Conservation (phyloP, 2,888 invertebrate genomes). For the Orthosia gothica region DNA sequence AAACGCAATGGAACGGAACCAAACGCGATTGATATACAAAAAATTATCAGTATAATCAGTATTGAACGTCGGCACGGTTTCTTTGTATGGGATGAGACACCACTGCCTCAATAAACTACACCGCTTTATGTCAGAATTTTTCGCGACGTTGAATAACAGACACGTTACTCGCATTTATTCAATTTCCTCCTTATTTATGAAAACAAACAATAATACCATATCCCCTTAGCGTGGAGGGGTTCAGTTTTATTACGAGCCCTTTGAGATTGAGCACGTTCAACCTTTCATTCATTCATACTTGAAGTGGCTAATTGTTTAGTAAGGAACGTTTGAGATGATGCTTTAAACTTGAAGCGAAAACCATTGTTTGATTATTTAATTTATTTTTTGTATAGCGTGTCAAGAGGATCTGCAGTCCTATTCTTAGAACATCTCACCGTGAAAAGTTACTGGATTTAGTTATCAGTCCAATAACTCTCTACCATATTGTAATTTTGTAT, state of each 20-base stretch:
- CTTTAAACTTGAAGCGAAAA: neutral
- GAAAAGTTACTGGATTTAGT: too few relatives aligned
- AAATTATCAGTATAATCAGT: too few relatives aligned
- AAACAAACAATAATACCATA: conserved; percentile 22
- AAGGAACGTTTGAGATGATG: neutral
- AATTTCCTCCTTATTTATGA: conserved; percentile 24
- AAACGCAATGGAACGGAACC: too few relatives aligned
- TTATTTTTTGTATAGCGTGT: too few relatives aligned
- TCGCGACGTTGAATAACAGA: neutral
- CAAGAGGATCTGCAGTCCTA: too few relatives aligned
- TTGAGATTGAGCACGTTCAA: conserved; percentile 35
- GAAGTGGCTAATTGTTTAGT: neutral
- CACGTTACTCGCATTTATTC: neutral
- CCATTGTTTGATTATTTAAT: neutral
- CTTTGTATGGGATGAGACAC: too few relatives aligned
- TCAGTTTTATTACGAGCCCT: conserved; percentile 6
- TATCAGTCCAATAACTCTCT: too few relatives aligned
- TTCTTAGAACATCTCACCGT: too few relatives aligned
- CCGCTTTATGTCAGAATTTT: neutral
- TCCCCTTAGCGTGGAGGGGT: neutral
- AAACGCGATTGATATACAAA: too few relatives aligned
- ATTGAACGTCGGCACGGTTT: too few relatives aligned
- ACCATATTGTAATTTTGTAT: too few relatives aligned
- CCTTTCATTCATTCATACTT: conserved; percentile 1
- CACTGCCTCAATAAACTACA: too few relatives aligned